Evolutionary conservation across 2,888 invertebrate species (phyloP), one percentile per base, ranked within the genome.

Genomic region (Ellobium chinense): DNA sequence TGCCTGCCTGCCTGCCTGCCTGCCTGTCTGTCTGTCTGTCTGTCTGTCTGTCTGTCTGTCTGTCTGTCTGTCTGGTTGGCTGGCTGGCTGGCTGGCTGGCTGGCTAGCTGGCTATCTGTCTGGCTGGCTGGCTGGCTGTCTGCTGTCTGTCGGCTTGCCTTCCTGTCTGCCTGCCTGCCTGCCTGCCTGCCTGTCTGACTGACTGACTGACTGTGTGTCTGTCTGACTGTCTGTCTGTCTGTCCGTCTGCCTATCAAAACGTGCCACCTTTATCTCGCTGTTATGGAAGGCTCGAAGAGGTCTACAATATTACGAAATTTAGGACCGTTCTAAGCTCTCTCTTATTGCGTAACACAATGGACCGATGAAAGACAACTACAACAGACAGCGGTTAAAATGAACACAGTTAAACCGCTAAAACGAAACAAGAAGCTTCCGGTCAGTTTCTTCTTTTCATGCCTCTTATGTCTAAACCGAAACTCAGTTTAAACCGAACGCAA

Each of bases 21-120:
- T 46, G 46, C 18, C 46, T 46, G 46, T 46, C 46, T 46, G 46
- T 69, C 69, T 69, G 36, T 69, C 69, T 69, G 36, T 69, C 69
- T 69, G 37, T 69, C 69, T 69, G 36, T 69, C 36, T 12, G n/a
- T 37, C 36, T 69, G 36, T 69, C 69, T 69, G 31, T 69, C 36
- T 69, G 46, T 46, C 46, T 46, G 46, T 46, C 46, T 46, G 46
- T 46, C 46, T 46, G 18, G 9, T 18, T 46, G 18, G 7, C 46
- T 46, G 18, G 9, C 46, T 46, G 18, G 9, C 46, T 46, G 18
- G 9, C 46, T 46, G 18, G 7, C 46, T 46, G 18, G 7, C 46
- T 46, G 18, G 7, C 46, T 46, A 46, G 7, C 46, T 46, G 18
- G 7, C 46, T 46, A 46, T 46, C 46, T 46, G 18, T 18, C 46